A percentile compares a stretch with the other conserved stretches of the same genome.
Conservation (phyloP, 2,888 invertebrate genomes). For the Chaetoderma sp. region DNA sequence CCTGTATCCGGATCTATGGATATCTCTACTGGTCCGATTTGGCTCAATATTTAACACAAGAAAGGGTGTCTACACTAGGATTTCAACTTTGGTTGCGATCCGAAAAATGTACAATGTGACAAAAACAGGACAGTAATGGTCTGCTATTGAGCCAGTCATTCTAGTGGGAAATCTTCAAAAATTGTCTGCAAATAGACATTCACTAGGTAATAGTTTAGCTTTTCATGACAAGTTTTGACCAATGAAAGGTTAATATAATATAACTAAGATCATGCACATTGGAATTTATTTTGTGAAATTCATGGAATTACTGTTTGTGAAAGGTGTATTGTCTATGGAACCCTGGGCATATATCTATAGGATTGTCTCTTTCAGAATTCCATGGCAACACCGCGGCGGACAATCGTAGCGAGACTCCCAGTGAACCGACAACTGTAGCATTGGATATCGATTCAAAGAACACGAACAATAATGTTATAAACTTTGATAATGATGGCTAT, state of each 20-base stretch:
- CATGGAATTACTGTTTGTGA: not conserved
- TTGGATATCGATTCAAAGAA: not conserved
- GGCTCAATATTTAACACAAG: too few relatives aligned
- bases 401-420: constrained; percentile 47
- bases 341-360: not conserved
- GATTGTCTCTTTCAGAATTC: constrained; percentile 43
- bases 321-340: not conserved
- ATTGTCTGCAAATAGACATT: too few relatives aligned
- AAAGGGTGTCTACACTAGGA: too few relatives aligned
- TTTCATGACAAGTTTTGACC: not conserved
- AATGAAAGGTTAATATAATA: too few relatives aligned
- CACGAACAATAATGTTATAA: not conserved
- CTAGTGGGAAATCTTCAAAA: too few relatives aligned
- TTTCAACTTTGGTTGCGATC: too few relatives aligned
- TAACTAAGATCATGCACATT: not conserved
- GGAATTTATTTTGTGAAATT: not conserved
- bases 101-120: too few relatives aligned
- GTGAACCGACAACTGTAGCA: not conserved
- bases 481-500: constrained; percentile 8
- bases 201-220: not conserved
- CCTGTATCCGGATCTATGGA: too few relatives aligned
- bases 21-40: too few relatives aligned
- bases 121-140: too few relatives aligned
- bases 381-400: constrained; percentile 58
- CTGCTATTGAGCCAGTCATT: too few relatives aligned